phyloP scores from a whole-genome alignment of 2,888 invertebrate genomes.

The Palloptera scutellata region DNA sequence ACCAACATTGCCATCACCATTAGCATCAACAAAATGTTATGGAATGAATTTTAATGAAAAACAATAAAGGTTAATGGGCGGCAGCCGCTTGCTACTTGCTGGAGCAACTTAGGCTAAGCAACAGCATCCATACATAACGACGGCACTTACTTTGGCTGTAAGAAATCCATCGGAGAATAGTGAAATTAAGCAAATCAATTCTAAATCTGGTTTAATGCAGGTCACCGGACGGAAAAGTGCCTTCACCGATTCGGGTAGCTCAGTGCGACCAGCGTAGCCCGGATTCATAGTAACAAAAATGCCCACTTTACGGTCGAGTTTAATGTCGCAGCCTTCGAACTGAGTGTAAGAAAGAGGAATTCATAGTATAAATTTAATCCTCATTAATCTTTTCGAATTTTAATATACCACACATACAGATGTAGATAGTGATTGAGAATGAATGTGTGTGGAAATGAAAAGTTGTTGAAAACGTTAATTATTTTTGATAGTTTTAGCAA shows the following conservation, averaged over 20 bases:
- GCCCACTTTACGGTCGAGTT: constrained; percentile 84
- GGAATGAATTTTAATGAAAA: too few relatives aligned
- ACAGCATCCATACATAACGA: too few relatives aligned
- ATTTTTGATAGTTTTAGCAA: not conserved
- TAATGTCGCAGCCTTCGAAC: constrained; percentile 87
- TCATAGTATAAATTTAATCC: constrained; percentile 15
- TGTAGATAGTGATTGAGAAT: constrained; percentile 3
- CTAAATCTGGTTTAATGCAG: constrained; percentile 89
- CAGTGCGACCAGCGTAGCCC: constrained; percentile 90
- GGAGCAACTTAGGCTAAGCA: too few relatives aligned
- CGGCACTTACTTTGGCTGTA: constrained; percentile 75
- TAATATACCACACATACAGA: not conserved
- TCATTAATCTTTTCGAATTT: not conserved
- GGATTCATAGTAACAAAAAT: constrained; percentile 97
- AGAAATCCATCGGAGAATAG: constrained; percentile 92
- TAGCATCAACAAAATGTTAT: too few relatives aligned
- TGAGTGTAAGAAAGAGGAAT: constrained; percentile 51
- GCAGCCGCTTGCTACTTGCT: too few relatives aligned
- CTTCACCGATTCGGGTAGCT: constrained; percentile 91
- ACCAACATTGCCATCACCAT: too few relatives aligned
- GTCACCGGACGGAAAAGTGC: constrained; percentile 91
- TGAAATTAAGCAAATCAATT: constrained; percentile 91
- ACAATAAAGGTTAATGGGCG: too few relatives aligned
- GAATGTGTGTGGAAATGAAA: not conserved
- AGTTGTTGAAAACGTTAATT: not conserved